Conservation (phyloP, 2,797 vertebrate species). For the Leptodactylus fallax region DNA sequence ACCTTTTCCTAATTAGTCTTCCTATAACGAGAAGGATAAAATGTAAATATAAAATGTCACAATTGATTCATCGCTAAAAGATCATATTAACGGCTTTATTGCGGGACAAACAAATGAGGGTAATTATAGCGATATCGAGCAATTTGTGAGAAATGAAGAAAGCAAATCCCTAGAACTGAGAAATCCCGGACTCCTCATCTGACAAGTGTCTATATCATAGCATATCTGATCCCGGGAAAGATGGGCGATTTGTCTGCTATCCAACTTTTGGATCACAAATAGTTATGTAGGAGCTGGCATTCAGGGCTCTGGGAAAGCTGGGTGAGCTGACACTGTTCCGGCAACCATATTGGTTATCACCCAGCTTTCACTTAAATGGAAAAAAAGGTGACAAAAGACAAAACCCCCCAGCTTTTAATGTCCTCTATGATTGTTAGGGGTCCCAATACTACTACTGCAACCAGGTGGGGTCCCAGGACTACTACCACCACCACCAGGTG, state of each 20-base stretch:
- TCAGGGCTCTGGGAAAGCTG: not conserved
- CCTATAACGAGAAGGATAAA: slow-evolving; percentile 14
- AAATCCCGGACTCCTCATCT: not conserved
- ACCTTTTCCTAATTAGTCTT: slow-evolving; percentile 8
- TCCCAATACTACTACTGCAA: too few relatives aligned
- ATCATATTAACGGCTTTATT: not conserved
- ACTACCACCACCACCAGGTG: too few relatives aligned
- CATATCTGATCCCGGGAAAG: not conserved
- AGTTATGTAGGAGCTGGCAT: too few relatives aligned
- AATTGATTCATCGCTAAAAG: not conserved
- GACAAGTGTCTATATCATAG: not conserved
- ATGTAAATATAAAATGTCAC: slow-evolving; percentile 22
- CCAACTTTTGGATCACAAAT: too few relatives aligned
- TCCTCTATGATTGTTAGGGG: too few relatives aligned
- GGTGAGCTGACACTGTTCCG: too few relatives aligned
- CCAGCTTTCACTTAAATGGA: too few relatives aligned
- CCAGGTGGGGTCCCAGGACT: too few relatives aligned
- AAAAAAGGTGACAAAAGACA: too few relatives aligned
- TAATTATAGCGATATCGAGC: not conserved
- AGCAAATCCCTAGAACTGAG: not conserved
- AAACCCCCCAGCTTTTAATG: too few relatives aligned
- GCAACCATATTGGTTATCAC: too few relatives aligned
- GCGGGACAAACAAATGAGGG: slow-evolving; percentile 5
- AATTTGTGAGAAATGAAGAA: not conserved
- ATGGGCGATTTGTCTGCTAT: not conserved